Evolutionary conservation across 2,888 invertebrate species (phyloP).

Genomic region (Chloroclystis v-ata): DNA sequence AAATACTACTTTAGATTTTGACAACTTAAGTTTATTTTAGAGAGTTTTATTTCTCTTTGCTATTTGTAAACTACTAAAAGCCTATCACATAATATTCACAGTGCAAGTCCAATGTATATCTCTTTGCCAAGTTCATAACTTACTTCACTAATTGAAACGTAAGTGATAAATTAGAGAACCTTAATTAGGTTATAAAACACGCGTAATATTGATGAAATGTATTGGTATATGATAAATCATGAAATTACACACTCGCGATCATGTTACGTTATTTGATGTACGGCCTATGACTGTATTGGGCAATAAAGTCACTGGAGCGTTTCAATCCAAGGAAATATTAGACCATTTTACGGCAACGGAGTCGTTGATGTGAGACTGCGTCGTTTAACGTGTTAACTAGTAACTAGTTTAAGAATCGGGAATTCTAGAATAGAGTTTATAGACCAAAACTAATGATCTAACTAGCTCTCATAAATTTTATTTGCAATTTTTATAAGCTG

Average conservation of each 20-base stretch:
- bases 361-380: background rate
- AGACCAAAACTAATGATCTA: background rate
- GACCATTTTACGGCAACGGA: background rate
- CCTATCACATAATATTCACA: too few relatives aligned
- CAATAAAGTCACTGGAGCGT: conserved; percentile 9
- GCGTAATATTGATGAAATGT: conserved; percentile 13
- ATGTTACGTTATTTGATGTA: conserved; percentile 17
- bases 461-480: too few relatives aligned
- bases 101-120: too few relatives aligned
- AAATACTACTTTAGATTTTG: background rate
- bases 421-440: background rate
- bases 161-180: conserved; percentile 5
- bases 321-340: conserved; percentile 13
- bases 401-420: background rate
- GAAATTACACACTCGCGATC: conserved; percentile 13
- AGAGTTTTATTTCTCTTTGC: too few relatives aligned
- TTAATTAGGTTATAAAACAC: conserved; percentile 9
- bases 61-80: too few relatives aligned
- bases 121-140: conserved; percentile 16
- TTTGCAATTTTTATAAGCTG: too few relatives aligned
- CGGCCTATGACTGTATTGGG: conserved; percentile 10
- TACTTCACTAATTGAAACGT: background rate
- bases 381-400: conserved; percentile 3
- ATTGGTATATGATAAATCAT: conserved; percentile 7
- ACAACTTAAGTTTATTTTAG: too few relatives aligned